phyloP scores from a whole-genome alignment of 2,888 invertebrate species.

The Tuberolachnus salignus region DNA sequence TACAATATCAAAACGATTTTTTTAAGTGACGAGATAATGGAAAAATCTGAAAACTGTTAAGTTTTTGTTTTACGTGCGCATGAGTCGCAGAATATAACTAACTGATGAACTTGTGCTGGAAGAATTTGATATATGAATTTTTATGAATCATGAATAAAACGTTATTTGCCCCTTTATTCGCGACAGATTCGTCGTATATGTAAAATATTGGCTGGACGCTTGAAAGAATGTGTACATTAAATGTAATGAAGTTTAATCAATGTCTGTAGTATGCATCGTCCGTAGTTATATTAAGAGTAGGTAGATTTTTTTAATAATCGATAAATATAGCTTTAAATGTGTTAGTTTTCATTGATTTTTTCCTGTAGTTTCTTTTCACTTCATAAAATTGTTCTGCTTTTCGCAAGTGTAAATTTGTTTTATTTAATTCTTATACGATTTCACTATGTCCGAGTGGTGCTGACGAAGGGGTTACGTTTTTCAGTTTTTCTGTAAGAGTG shows the following conservation, averaged over 20 bases:
- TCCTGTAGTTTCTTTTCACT: slow-evolving; percentile 32
- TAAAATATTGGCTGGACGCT: slow-evolving; percentile 55
- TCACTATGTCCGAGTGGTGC: too few species aligned
- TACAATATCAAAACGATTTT: too few species aligned
- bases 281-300: slow-evolving; percentile 56
- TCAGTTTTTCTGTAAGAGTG: neutral
- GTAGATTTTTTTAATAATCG: slow-evolving; percentile 57
- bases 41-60: too few species aligned
- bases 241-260: slow-evolving; percentile 52
- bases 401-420: slow-evolving; percentile 33
- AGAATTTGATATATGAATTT: too few species aligned
- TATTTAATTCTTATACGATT: neutral
- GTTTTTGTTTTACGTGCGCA: too few species aligned
- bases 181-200: slow-evolving; percentile 58
- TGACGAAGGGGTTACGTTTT: too few species aligned
- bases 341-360: neutral
- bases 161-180: slow-evolving; percentile 58
- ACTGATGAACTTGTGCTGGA: too few species aligned
- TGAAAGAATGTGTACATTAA: slow-evolving; percentile 46
- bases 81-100: too few species aligned
- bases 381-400: slow-evolving; percentile 57
- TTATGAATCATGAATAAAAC: too few species aligned
- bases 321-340: slow-evolving; percentile 56
- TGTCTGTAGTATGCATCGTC: slow-evolving; percentile 56
- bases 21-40: too few species aligned